phyloP scores from a whole-genome alignment of 2,113 vertebrate species.

The Hippolais icterina region DNA sequence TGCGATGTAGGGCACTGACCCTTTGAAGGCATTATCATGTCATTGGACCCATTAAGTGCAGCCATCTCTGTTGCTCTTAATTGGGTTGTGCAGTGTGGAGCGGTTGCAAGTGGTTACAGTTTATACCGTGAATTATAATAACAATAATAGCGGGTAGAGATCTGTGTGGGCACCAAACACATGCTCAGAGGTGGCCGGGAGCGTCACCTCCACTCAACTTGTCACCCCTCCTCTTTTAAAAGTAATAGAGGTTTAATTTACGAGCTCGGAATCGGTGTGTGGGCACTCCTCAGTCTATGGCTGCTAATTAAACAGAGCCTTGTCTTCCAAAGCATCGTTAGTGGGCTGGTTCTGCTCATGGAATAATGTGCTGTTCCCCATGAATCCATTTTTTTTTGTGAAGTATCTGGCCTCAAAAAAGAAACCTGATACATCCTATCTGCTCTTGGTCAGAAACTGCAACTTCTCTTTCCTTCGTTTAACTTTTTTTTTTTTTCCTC shows the following conservation, averaged over 20 bases:
- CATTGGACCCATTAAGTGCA: slow-evolving; percentile 59
- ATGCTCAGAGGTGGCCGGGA: neutral
- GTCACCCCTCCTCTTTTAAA: neutral
- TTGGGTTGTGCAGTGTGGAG: slow-evolving; percentile 56
- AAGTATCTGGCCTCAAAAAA: neutral
- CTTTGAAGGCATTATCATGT: slow-evolving; percentile 64
- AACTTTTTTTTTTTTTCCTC: neutral
- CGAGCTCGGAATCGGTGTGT: neutral
- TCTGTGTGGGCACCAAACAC: neutral
- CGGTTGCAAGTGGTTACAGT: slow-evolving; percentile 51
- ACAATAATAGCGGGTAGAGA: slow-evolving; percentile 4
- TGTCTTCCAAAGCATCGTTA: neutral
- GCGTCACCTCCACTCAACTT: neutral
- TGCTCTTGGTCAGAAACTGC: slow-evolving; percentile 8
- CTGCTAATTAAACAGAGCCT: neutral
- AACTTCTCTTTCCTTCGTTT: neutral
- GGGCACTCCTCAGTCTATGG: neutral
- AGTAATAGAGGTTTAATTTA: neutral
- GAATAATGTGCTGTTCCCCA: neutral
- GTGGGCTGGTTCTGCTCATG: neutral
- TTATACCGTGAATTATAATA: slow-evolving; percentile 67
- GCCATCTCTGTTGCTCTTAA: slow-evolving; percentile 68
- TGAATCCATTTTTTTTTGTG: neutral
- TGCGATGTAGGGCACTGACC: slow-evolving; percentile 67
- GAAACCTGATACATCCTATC: slow-evolving; percentile 34